Conservation (phyloP, 2,113 vertebrate genomes). For the Chionis minor region DNA sequence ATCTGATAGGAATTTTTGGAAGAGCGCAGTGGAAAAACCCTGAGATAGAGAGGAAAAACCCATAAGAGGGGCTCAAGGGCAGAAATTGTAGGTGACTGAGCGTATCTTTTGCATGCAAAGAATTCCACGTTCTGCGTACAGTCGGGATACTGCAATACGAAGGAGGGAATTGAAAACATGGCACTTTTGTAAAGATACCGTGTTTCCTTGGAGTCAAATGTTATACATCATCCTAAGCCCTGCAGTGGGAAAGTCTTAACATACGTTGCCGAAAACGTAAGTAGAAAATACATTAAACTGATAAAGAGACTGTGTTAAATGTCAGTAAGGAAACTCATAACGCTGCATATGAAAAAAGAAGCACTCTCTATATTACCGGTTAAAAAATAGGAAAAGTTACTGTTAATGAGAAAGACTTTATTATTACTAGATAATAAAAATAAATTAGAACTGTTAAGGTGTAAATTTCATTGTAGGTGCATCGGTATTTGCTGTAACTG, state of each 20-base stretch:
- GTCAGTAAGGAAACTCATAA: background rate
- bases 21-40: background rate
- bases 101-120: background rate
- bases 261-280: background rate
- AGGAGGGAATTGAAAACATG: background rate
- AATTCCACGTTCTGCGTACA: background rate
- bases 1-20: background rate
- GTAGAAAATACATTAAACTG: slow-evolving; percentile 13
- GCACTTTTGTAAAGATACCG: background rate
- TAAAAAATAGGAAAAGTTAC: background rate
- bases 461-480: background rate
- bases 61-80: background rate
- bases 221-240: background rate
- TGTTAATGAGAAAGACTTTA: background rate
- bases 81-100: background rate
- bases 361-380: background rate
- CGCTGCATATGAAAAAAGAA: background rate
- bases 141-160: background rate
- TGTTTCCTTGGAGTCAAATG: background rate
- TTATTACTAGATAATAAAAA: slow-evolving; percentile 15
- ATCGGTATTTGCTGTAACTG: background rate
- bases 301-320: background rate
- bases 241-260: background rate
- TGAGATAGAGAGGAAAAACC: background rate
- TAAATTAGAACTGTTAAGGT: background rate